Evolutionary conservation across 2,888 invertebrate genomes (phyloP).

Genomic region (Chaetogeoica ovagalla): DNA sequence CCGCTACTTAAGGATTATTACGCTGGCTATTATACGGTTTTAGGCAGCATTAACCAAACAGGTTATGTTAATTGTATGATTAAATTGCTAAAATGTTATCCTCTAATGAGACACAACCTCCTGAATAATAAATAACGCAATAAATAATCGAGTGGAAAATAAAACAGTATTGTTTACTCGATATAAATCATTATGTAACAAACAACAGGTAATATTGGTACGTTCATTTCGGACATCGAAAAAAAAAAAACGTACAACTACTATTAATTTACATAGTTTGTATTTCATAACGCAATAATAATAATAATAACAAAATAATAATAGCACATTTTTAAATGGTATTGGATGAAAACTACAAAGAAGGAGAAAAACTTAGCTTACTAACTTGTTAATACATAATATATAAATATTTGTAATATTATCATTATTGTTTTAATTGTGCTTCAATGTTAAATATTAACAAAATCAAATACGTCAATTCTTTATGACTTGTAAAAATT

Average conservation of each 20-base stretch:
- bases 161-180: not conserved
- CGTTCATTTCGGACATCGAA: not conserved
- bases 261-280: slow-evolving; percentile 10
- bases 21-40: not conserved
- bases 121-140: not conserved
- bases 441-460: slow-evolving; percentile 21
- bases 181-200: not conserved
- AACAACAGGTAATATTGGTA: not conserved
- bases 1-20: not conserved
- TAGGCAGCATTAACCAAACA: not conserved
- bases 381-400: slow-evolving; percentile 24
- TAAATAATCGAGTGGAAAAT: not conserved
- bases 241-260: not conserved
- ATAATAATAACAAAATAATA: slow-evolving; percentile 9
- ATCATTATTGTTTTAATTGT: slow-evolving; percentile 12
- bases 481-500: slow-evolving; percentile 13
- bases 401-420: not conserved
- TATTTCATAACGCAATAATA: slow-evolving; percentile 6
- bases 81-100: not conserved
- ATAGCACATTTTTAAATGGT: slow-evolving; percentile 2
- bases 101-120: not conserved
- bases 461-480: slow-evolving; percentile 3
- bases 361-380: slow-evolving; percentile 10
- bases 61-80: not conserved
- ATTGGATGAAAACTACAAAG: slow-evolving; percentile 8